Conservation (phyloP, 2,888 invertebrate species). For the Priocnemis perturbator region DNA sequence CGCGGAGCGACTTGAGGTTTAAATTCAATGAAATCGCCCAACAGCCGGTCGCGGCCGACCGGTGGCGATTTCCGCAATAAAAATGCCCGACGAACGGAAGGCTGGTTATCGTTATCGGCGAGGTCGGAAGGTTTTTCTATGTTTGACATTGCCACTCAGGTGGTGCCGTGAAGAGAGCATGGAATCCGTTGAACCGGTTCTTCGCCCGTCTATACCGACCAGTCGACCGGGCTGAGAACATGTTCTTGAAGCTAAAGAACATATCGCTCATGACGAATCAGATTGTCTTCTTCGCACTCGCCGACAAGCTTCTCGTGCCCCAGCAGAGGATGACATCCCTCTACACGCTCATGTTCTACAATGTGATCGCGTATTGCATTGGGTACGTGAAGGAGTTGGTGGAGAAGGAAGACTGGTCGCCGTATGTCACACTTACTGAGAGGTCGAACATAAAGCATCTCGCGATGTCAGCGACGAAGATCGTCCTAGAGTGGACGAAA, state of each 20-base stretch:
- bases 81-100: too few species aligned
- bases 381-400: constrained; percentile 85
- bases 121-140: too few species aligned
- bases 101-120: too few species aligned
- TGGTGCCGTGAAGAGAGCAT: constrained; percentile 52
- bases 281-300: constrained; percentile 85
- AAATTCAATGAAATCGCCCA: too few species aligned
- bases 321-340: constrained; percentile 80
- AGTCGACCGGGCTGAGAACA: constrained; percentile 80
- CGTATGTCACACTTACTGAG: constrained; percentile 84
- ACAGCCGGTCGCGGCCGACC: too few species aligned
- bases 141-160: neutral
- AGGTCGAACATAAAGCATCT: constrained; percentile 85
- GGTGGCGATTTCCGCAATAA: too few species aligned
- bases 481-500: constrained; percentile 89
- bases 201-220: constrained; percentile 77
- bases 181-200: constrained; percentile 56
- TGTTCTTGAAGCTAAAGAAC: constrained; percentile 83
- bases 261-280: constrained; percentile 84
- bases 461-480: constrained; percentile 88
- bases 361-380: constrained; percentile 86
- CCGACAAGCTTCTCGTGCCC: constrained; percentile 81
- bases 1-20: too few species aligned
- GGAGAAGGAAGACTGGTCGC: constrained; percentile 87
- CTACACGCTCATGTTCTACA: constrained; percentile 89